Evolutionary conservation across 2,888 invertebrate genomes (phyloP), one percentile per base, ranked within the genome.

Genomic region (Thyatira batis): DNA sequence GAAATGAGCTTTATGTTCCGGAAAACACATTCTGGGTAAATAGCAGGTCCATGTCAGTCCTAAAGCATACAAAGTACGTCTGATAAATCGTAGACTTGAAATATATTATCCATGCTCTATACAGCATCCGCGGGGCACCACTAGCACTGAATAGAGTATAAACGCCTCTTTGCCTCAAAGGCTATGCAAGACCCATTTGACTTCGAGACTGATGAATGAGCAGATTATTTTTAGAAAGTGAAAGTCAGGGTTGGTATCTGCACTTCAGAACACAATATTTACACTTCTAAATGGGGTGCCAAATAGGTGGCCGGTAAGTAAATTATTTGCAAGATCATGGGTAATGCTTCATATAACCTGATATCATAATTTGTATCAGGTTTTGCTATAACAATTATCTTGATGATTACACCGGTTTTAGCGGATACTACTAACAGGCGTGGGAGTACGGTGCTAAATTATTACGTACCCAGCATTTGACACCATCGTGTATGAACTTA

Each of bases 401-500:
- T 23, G 6, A 23, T 23, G 23, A 23, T 23, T 23, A 9, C 20
- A 46, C 46, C 25, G 27, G 46, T 46, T 27, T 17, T 13, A 46
- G 46, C 46, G 46, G 46, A 46, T 46, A 46, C 46, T 17, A 58
- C 65, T 68, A 60, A 50, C 64, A 54, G 20, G 65, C 66, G 84
- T 85, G 71, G 85, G 84, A 75, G 79, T 81, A 76, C 73, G 55
- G 55, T 69, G 64, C 71, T 79, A 74, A 82, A 76, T 84, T 78
- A 76, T 33, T 13, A 33, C 13, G n/a, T n/a, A n/a, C 5, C 5
- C 74, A 71, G 69, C 76, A 70, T 82, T 82, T 82, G 79, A 76
- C 76, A 73, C 72, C 74, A 77, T 84, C 83, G 84, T 84, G 85
- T 81, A 83, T 85, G n/a, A n/a, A n/a, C n/a, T n/a, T n/a, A n/a